Evolutionary conservation across 1,140 invertebrate genomes (phyloP).

Genomic region (Lepidotrigona ventralis): DNA sequence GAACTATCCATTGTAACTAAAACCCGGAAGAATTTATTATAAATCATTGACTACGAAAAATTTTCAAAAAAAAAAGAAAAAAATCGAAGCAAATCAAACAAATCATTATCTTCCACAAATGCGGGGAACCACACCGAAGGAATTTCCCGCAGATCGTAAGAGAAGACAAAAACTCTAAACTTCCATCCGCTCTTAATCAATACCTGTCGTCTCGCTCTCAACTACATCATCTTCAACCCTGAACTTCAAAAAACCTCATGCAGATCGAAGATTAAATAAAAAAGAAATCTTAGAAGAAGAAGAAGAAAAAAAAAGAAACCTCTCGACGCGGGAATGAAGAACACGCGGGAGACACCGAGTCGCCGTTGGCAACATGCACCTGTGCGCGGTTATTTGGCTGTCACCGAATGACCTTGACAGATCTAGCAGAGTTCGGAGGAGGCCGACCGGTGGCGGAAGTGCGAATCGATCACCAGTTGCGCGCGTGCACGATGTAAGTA

Average conservation of each 20-base stretch:
- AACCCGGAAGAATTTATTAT: background rate
- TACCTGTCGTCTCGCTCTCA: background rate
- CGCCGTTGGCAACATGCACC: constrained; percentile 23
- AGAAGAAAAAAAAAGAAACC: background rate
- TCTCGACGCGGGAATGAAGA: background rate
- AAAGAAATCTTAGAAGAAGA: background rate
- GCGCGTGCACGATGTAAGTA: constrained; percentile 46
- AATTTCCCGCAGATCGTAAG: background rate
- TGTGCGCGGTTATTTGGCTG: constrained; percentile 17
- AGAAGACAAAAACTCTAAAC: background rate
- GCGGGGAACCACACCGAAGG: background rate
- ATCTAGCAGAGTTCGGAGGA: constrained; percentile 44
- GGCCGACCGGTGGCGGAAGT: constrained; percentile 57
- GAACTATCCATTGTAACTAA: background rate
- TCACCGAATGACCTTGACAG: constrained; percentile 58
- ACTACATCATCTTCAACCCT: background rate
- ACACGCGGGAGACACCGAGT: constrained; percentile 37
- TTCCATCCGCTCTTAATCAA: background rate
- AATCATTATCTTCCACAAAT: too few species aligned
- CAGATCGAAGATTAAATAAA: background rate
- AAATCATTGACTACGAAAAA: too few species aligned
- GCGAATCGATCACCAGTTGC: constrained; percentile 70
- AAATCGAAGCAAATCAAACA: too few species aligned
- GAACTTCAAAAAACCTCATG: background rate
- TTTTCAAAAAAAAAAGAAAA: too few species aligned